These are phyloP conservation scores for Pseudeuparius sepicola DNA, from an alignment of 2,888 invertebrate species.

Conservation along the genomic window DNA sequence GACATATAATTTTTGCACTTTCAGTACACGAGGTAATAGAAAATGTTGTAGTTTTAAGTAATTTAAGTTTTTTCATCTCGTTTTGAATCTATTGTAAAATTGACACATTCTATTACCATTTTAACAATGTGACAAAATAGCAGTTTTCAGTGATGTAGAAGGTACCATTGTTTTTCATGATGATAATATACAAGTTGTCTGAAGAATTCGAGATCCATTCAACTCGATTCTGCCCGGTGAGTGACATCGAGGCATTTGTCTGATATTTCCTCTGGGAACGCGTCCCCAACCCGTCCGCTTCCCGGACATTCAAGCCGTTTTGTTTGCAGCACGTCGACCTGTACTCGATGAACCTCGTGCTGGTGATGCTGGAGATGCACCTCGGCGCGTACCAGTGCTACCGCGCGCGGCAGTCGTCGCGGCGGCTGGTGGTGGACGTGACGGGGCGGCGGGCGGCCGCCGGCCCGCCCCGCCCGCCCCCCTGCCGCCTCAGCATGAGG, in stretches of 20 bases:
- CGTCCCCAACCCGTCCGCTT: background rate
- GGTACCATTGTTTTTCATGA: slow-evolving; percentile 21
- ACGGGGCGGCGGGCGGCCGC: slow-evolving; percentile 42
- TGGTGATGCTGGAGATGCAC: slow-evolving; percentile 56
- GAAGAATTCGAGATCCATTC: slow-evolving; percentile 31
- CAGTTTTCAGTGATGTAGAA: no score
- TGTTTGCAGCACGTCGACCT: slow-evolving; percentile 52
- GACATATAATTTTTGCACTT: no score
- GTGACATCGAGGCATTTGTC: slow-evolving; percentile 32
- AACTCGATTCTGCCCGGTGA: slow-evolving; percentile 26
- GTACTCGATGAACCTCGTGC: slow-evolving; percentile 50
- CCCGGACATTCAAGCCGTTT: slow-evolving; percentile 2
- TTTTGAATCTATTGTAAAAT: no score
- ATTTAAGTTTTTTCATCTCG: no score
- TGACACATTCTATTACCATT: no score
- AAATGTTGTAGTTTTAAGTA: no score
- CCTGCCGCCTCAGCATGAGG: slow-evolving; percentile 36
- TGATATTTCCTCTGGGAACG: slow-evolving; percentile 18
- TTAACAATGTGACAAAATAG: no score
- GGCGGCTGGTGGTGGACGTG: slow-evolving; percentile 52
- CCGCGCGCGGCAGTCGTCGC: slow-evolving; percentile 62
- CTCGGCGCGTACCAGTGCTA: slow-evolving; percentile 79
- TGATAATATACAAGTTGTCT: slow-evolving; percentile 24
- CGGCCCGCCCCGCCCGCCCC: slow-evolving; percentile 52
- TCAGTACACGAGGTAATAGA: no score